Conservation (phyloP, 2,888 invertebrate species). For the Epirrhoe tristata region DNA sequence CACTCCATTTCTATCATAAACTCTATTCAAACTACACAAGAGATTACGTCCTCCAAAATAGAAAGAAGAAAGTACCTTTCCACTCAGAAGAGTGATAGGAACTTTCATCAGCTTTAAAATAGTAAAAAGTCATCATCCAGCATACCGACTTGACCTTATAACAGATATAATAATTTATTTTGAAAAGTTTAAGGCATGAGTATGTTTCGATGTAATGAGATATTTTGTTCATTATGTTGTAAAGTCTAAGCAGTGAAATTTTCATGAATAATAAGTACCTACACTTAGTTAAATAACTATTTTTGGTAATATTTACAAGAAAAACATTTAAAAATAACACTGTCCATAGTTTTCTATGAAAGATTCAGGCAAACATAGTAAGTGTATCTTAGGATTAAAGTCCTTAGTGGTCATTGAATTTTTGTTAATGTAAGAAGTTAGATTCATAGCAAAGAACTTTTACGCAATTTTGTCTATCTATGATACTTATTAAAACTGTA, state of each 20-base stretch:
- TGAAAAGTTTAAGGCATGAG: constrained; percentile 43
- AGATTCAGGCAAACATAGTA: background rate
- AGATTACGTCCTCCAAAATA: constrained; percentile 46
- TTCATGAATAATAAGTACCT: constrained; percentile 7
- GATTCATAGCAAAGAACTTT: background rate
- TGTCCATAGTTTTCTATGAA: background rate
- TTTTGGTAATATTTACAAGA: constrained; percentile 10
- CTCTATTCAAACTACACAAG: constrained; percentile 49
- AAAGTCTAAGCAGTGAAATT: constrained; percentile 25
- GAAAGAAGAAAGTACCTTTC: constrained; percentile 29
- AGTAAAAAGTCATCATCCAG: constrained; percentile 30
- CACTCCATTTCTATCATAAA: constrained; percentile 43
- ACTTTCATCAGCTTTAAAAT: constrained; percentile 31
- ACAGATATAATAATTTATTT: constrained; percentile 32
- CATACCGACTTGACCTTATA: constrained; percentile 27
- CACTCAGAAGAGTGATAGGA: constrained; percentile 20
- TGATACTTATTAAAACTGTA: constrained; percentile 38
- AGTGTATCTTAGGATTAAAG: background rate
- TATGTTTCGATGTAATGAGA: constrained; percentile 45
- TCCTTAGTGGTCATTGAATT: background rate
- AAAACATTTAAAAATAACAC: background rate
- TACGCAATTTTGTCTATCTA: constrained; percentile 54
- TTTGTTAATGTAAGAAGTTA: background rate
- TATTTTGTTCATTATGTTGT: constrained; percentile 18
- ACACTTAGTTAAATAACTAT: constrained; percentile 2